These are phyloP conservation scores for Rhinoderma darwinii DNA, from an alignment of 2,113 vertebrate genomes.

Conservation along the genomic window DNA sequence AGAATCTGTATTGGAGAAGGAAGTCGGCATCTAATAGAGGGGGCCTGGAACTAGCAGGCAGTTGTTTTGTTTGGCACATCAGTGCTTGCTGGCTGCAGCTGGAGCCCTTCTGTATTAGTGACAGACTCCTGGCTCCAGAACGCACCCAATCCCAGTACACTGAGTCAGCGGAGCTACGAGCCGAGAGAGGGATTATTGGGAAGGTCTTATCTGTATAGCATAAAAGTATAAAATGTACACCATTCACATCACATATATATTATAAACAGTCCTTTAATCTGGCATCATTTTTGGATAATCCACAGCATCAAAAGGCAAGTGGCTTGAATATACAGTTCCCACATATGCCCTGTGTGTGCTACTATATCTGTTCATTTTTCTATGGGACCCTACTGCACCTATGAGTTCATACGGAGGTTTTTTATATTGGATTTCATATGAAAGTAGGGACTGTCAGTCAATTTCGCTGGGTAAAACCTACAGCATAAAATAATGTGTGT, in stretches of 20 bases:
- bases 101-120: constrained; percentile 35
- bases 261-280: not conserved
- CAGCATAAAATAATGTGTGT: no score
- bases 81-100: constrained; percentile 20
- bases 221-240: not conserved
- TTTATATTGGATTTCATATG: no score
- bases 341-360: no score
- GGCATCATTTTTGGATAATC: not conserved
- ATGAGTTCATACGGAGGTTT: no score
- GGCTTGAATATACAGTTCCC: no score
- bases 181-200: not conserved
- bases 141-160: not conserved
- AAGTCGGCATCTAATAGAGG: not conserved
- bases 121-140: not conserved
- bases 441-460: no score
- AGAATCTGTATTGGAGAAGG: not conserved
- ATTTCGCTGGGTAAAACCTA: no score
- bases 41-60: not conserved
- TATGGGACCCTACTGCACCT: no score
- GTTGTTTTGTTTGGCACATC: constrained; percentile 32
- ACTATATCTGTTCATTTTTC: no score
- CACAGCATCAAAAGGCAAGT: not conserved
- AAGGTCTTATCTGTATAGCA: not conserved
- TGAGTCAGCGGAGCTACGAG: constrained; percentile 28
- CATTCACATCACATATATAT: not conserved